A percentile compares a stretch with the other conserved stretches of the same genome.
Evolutionary conservation across 30 jellyfish, hydroid and myxozoan genomes (phyloP).

Genomic region (Aurelia aurita): DNA sequence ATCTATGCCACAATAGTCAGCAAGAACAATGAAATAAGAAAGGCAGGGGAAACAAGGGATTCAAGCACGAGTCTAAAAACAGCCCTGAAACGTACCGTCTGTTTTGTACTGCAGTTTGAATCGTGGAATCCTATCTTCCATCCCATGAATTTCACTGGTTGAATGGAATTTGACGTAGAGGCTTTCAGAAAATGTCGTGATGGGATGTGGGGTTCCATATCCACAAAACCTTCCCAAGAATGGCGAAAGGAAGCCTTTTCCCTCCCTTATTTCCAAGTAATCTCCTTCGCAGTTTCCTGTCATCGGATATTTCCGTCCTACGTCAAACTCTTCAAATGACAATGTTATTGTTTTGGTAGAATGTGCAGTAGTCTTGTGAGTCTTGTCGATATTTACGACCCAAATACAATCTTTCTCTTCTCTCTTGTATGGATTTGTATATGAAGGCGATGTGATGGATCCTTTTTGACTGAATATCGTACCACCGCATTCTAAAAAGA

Average conservation of each 20-base stretch:
- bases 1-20: no score
- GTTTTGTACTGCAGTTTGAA: slow-evolving; percentile 66
- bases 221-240: slow-evolving; percentile 82
- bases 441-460: slow-evolving; percentile 25
- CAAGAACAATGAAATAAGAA: no score
- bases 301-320: slow-evolving; percentile 57
- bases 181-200: slow-evolving; percentile 81
- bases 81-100: slow-evolving; percentile 64
- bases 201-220: slow-evolving; percentile 68
- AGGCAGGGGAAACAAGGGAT: no score
- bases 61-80: no score
- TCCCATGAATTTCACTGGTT: background rate
- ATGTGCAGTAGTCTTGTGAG: no score
- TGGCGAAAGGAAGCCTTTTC: slow-evolving; percentile 94
- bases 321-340: slow-evolving; percentile 73
- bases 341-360: slow-evolving; percentile 53
- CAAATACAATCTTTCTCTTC: slow-evolving; percentile 78
- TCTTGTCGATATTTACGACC: slow-evolving; percentile 52
- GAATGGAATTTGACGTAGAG: slow-evolving; percentile 75
- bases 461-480: slow-evolving; percentile 72
- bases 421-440: slow-evolving; percentile 22
- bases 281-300: slow-evolving; percentile 87
- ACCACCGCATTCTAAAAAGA: slow-evolving; percentile 84
- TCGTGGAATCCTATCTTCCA: slow-evolving; percentile 27
- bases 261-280: slow-evolving; percentile 87